Conservation (phyloP, 35 echinoderm and acorn worm genomes). For the Eucidaris tribuloides region DNA sequence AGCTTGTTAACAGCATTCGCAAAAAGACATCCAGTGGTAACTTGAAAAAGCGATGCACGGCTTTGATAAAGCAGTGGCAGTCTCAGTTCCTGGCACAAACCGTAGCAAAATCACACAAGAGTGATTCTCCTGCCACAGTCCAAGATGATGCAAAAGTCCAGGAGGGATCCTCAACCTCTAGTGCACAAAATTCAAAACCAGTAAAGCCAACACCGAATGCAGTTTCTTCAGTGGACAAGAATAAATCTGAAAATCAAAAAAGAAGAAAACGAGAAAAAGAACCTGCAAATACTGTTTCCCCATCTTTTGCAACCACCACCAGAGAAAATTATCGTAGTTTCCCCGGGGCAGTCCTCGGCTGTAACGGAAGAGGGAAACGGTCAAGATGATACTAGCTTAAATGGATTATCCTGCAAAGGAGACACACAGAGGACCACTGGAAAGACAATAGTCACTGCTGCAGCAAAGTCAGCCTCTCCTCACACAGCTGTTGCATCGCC, state of each 20-base stretch:
- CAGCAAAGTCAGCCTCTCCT: not conserved
- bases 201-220: not conserved
- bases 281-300: not conserved
- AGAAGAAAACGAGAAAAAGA: slow-evolving; percentile 9
- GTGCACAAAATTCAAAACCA: slow-evolving; percentile 16
- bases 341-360: not conserved
- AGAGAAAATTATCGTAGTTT: not conserved
- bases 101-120: not conserved
- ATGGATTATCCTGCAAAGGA: not conserved
- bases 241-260: slow-evolving; percentile 6
- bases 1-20: slow-evolving; percentile 69
- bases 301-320: not conserved
- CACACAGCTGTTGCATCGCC: not conserved
- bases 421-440: not conserved
- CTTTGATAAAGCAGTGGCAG: slow-evolving; percentile 53
- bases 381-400: slow-evolving; percentile 3
- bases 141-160: slow-evolving; percentile 12
- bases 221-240: not conserved
- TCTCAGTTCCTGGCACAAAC: slow-evolving; percentile 31
- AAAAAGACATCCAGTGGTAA: slow-evolving; percentile 46
- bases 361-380: slow-evolving; percentile 13
- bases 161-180: not conserved
- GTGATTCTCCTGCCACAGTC: not conserved
- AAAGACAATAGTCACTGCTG: not conserved
- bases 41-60: slow-evolving; percentile 47